Percentiles rank a stretch among this genome's conserved stretches.
Evolutionary conservation across 30 jellyfish, hydroid and myxozoan species (phyloP).

Genomic region (Hydra vulgaris): DNA sequence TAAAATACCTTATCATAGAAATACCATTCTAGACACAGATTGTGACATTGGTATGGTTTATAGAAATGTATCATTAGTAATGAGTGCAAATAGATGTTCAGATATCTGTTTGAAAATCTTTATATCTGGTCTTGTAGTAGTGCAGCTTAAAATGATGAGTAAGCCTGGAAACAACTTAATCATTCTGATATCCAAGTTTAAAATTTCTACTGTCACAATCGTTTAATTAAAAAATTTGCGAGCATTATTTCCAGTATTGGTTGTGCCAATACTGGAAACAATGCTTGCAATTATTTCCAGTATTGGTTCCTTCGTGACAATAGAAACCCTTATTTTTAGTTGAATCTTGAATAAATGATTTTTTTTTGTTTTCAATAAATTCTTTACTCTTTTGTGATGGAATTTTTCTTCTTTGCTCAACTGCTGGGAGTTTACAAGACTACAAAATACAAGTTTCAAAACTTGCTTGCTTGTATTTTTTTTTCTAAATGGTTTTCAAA

Average conservation of each 20-base stretch:
- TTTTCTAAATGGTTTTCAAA: too few relatives aligned
- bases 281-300: too few relatives aligned
- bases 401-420: not conserved
- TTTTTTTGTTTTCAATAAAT: too few relatives aligned
- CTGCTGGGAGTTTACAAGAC: not conserved
- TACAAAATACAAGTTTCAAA: too few relatives aligned
- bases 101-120: not conserved
- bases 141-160: not conserved
- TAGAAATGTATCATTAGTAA: too few relatives aligned
- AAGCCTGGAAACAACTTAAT: not conserved
- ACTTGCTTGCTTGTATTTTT: too few relatives aligned
- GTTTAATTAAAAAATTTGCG: not conserved
- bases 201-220: not conserved
- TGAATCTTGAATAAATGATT: not conserved
- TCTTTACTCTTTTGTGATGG: not conserved
- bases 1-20: too few relatives aligned
- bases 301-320: not conserved
- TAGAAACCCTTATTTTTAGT: not conserved
- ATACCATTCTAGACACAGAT: not conserved
- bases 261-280: not conserved
- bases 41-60: too few relatives aligned
- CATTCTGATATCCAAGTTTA: not conserved
- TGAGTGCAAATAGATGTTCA: too few relatives aligned
- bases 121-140: not conserved
- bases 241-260: not conserved